A percentile compares a stretch with the other conserved stretches of the same genome.
Conservation (phyloP, 2,797 vertebrate genomes). For the Pteronotus mesoamericanus region DNA sequence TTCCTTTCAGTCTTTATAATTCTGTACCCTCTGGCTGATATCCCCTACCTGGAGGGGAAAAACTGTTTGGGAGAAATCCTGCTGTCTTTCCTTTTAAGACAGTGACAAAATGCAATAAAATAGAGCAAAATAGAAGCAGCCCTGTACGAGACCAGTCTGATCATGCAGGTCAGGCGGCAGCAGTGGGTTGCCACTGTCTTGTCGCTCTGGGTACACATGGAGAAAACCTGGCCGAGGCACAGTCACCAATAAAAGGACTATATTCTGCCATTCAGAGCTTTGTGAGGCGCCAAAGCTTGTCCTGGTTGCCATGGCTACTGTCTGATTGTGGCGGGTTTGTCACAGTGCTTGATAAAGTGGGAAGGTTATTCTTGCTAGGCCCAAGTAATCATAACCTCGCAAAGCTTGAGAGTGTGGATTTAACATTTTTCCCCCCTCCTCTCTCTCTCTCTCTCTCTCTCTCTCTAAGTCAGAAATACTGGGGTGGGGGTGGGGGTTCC, state of each 20-base stretch:
- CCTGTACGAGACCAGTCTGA: background rate
- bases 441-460: background rate
- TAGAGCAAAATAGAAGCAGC: background rate
- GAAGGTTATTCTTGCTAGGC: conserved; percentile 74
- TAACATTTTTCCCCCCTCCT: background rate
- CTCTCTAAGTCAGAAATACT: background rate
- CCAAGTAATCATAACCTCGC: conserved; percentile 67
- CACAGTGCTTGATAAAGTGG: conserved; percentile 73
- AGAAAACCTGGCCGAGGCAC: conserved; percentile 43
- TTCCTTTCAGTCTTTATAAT: background rate
- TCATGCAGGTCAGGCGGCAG: conserved; percentile 39
- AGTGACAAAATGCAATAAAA: conserved; percentile 55
- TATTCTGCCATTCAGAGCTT: conserved; percentile 72
- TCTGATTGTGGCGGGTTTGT: conserved; percentile 74
- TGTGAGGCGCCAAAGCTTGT: conserved; percentile 66
- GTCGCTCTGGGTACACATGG: conserved; percentile 29
- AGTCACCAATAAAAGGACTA: conserved; percentile 61
- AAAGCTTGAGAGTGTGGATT: conserved; percentile 13
- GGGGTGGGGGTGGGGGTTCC: background rate
- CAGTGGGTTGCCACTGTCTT: conserved; percentile 20
- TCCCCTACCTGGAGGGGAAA: background rate
- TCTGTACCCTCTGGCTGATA: conserved; percentile 16
- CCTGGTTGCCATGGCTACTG: conserved; percentile 71
- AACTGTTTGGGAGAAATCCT: conserved; percentile 43
- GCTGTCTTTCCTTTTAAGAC: conserved; percentile 52